Percentiles rank a stretch among this genome's conserved stretches.
phyloP scores from a whole-genome alignment of 2,888 invertebrate genomes.

The Ischnus inquisitorius region DNA sequence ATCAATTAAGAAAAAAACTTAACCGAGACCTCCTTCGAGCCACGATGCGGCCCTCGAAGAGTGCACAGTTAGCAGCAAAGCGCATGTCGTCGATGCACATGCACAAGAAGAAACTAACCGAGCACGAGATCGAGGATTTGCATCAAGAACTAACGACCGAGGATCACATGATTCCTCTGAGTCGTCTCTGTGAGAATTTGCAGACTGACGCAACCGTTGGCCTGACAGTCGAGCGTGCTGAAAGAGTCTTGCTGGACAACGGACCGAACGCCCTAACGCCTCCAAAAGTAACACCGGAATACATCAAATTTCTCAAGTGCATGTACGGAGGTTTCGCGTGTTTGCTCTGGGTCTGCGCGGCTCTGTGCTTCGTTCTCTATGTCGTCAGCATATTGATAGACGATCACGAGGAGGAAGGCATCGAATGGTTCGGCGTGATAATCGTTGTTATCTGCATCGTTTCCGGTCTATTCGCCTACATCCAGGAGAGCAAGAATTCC shows the following conservation, averaged over 20 bases:
- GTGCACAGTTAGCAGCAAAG: conserved; percentile 52
- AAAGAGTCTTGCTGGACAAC: conserved; percentile 87
- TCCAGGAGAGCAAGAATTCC: conserved; percentile 91
- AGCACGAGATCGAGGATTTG: conserved; percentile 78
- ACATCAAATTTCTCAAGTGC: conserved; percentile 88
- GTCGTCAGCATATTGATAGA: conserved; percentile 84
- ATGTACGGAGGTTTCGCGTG: conserved; percentile 92
- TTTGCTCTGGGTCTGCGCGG: conserved; percentile 92
- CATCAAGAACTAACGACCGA: conserved; percentile 81
- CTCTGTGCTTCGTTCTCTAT: conserved; percentile 90
- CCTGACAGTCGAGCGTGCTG: conserved; percentile 88
- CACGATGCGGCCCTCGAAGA: conserved; percentile 54
- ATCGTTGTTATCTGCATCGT: conserved; percentile 86
- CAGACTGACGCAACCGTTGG: conserved; percentile 85
- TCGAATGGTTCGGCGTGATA: conserved; percentile 87
- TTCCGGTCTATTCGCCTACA: conserved; percentile 91
- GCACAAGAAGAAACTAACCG: conserved; percentile 77
- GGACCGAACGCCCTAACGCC: conserved; percentile 92
- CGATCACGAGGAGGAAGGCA: conserved; percentile 87
- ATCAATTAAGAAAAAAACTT: neutral
- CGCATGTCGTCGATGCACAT: conserved; percentile 64
- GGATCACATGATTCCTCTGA: conserved; percentile 80
- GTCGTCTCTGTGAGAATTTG: conserved; percentile 77
- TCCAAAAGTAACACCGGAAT: conserved; percentile 91
- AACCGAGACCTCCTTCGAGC: neutral